phyloP scores from a whole-genome alignment of 2,888 invertebrate species.

The Calameuta pallipes region DNA sequence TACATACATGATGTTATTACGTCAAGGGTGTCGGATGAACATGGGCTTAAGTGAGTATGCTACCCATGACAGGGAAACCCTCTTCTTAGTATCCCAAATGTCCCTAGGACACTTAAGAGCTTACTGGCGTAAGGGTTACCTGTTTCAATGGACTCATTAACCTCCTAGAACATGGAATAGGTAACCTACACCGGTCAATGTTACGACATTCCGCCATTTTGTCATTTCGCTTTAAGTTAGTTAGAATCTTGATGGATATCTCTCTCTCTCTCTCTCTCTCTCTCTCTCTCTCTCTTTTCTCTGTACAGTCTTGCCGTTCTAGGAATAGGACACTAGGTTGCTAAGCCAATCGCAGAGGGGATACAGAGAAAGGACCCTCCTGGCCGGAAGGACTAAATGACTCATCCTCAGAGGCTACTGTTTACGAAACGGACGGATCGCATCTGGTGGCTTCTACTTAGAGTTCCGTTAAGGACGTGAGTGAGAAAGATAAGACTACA shows the following conservation, averaged over 20 bases:
- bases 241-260: not conserved
- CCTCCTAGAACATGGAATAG: not conserved
- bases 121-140: constrained; percentile 3
- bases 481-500: not conserved
- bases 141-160: not conserved
- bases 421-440: not conserved
- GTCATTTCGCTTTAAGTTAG: not conserved
- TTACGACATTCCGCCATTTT: not conserved
- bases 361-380: not conserved
- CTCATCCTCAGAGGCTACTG: not conserved
- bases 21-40: constrained; percentile 1
- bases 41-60: not conserved
- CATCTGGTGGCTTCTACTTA: not conserved
- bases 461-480: not conserved
- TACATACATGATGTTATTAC: not conserved
- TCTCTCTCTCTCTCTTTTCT: not conserved
- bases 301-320: not conserved
- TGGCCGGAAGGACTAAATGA: not conserved
- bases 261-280: not conserved
- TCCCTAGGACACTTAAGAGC: constrained; percentile 3
- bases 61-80: constrained; percentile 3
- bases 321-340: not conserved
- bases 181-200: not conserved
- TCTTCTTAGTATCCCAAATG: constrained; percentile 2
- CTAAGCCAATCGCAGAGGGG: not conserved